Evolutionary conservation across 2,113 vertebrate genomes (phyloP).

Genomic region (Manacus vitellinus): DNA sequence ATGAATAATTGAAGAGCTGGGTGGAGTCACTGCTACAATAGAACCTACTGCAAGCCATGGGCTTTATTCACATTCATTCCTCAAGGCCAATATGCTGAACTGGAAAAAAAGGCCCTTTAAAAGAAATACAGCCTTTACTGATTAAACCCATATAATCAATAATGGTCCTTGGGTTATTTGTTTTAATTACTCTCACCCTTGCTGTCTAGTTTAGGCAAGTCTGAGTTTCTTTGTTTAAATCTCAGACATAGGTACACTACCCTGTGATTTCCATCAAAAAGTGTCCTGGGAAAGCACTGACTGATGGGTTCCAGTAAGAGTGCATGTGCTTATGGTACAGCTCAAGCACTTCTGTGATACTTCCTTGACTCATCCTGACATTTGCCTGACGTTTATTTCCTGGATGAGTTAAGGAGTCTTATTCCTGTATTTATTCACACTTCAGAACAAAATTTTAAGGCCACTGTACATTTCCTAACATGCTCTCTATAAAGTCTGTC

Average conservation of each 20-base stretch:
- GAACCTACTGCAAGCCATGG: background rate
- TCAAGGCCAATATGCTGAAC: background rate
- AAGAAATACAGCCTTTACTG: background rate
- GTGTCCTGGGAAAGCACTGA: background rate
- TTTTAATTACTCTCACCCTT: background rate
- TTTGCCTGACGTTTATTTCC: background rate
- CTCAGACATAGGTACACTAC: background rate
- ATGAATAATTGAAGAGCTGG: background rate
- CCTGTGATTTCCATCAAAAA: background rate
- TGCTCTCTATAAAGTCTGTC: background rate
- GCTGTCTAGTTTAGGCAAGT: background rate
- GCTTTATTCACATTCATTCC: background rate
- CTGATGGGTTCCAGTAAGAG: background rate
- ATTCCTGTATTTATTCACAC: background rate
- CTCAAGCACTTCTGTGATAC: background rate
- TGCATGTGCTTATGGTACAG: accelerated
- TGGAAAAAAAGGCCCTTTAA: background rate
- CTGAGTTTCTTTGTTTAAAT: background rate
- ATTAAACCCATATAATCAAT: background rate
- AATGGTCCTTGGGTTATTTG: background rate
- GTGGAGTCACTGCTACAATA: background rate
- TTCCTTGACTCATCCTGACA: background rate
- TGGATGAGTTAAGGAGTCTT: background rate
- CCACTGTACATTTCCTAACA: background rate
- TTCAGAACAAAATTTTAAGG: background rate